A percentile compares a stretch with the other conserved stretches of the same genome.
These are phyloP conservation scores for Rhyacophila evoluta DNA, from an alignment of 2,888 invertebrate genomes.

Conservation along the genomic window DNA sequence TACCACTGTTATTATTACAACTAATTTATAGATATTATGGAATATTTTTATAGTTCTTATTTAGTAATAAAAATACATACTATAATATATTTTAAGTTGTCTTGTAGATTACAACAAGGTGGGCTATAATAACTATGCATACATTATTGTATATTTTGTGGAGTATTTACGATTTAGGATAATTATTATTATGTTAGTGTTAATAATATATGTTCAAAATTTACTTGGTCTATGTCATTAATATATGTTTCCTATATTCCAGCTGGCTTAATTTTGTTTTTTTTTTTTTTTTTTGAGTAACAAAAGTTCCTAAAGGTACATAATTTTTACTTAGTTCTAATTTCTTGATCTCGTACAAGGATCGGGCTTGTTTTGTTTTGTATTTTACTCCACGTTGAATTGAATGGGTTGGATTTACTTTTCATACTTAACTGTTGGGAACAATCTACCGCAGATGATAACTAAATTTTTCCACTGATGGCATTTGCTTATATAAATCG, in stretches of 20 bases:
- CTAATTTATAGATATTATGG: slow-evolving; percentile 38
- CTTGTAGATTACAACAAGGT: not conserved
- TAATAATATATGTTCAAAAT: slow-evolving; percentile 15
- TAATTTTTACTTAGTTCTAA: slow-evolving; percentile 37
- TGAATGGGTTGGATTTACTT: not conserved
- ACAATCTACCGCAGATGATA: slow-evolving; percentile 51
- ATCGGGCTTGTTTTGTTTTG: not conserved
- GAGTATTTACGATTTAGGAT: slow-evolving; percentile 19
- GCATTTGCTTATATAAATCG: slow-evolving; percentile 1
- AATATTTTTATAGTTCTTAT: slow-evolving; percentile 46
- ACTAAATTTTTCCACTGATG: not conserved
- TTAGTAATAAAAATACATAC: slow-evolving; percentile 8
- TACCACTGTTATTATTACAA: slow-evolving; percentile 34
- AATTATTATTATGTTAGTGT: slow-evolving; percentile 20
- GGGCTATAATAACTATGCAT: not conserved
- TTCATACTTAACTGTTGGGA: slow-evolving; percentile 31
- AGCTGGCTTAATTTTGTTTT: not conserved
- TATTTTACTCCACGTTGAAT: slow-evolving; percentile 18
- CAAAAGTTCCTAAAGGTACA: slow-evolving; percentile 45
- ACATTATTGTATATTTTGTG: slow-evolving; percentile 17
- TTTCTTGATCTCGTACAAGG: not conserved
- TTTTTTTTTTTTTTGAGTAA: slow-evolving; percentile 29
- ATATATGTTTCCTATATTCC: slow-evolving; percentile 20
- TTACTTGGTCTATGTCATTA: not conserved
- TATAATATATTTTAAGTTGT: not conserved